phyloP scores from a whole-genome alignment of 2,888 invertebrate species.

The Perithous albicinctus region DNA sequence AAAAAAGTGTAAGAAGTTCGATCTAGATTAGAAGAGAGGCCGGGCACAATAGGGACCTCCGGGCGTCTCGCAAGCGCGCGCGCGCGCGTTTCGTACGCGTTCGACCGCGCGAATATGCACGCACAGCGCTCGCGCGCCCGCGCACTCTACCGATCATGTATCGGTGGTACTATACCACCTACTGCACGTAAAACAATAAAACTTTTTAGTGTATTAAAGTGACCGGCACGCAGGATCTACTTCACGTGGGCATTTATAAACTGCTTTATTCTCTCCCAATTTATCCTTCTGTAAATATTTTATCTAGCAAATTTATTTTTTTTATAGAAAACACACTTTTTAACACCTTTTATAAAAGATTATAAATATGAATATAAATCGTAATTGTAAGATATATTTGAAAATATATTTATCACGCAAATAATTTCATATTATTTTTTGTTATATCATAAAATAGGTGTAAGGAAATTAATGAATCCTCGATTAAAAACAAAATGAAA shows the following conservation, averaged over 20 bases:
- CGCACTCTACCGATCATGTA: constrained; percentile 36
- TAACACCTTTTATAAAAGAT: too few relatives aligned
- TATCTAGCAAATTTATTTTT: too few relatives aligned
- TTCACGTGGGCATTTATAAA: background rate
- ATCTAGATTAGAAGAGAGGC: constrained; percentile 78
- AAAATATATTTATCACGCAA: too few relatives aligned
- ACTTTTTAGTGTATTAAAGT: background rate
- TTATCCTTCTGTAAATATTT: background rate
- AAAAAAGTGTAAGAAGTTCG: constrained; percentile 70
- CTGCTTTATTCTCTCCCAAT: background rate
- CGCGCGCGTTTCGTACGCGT: constrained; percentile 67
- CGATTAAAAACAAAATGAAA: too few relatives aligned
- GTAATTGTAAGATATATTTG: too few relatives aligned
- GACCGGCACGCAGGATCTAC: background rate
- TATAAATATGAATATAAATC: too few relatives aligned
- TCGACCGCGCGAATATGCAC: constrained; percentile 65
- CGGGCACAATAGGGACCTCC: constrained; percentile 79
- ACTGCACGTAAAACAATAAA: constrained; percentile 23
- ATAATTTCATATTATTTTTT: too few relatives aligned
- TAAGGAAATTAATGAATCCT: too few relatives aligned
- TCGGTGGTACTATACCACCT: constrained; percentile 53
- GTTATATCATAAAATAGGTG: too few relatives aligned
- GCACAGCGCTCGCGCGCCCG: constrained; percentile 42
- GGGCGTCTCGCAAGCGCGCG: constrained; percentile 75
- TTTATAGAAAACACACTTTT: too few relatives aligned